Conservation (phyloP, 2,113 vertebrate species). For the mouse (Mus musculus) region GRCm39 chr17:39809501-39810000, state of each 20-base stretch:
- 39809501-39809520: background rate
- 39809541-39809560: background rate
- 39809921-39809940: background rate
- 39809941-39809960: background rate
- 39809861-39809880: background rate
- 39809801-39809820: background rate
- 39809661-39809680: background rate
- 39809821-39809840: background rate
- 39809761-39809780: background rate
- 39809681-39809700: background rate
- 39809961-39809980: background rate
- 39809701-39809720: background rate
- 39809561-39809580: background rate
- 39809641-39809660: background rate
- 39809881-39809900: background rate
- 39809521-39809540: background rate
- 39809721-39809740: background rate
- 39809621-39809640: background rate
- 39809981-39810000: background rate
- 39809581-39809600: background rate
- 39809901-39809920: background rate
- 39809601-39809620: background rate
- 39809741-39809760: background rate
- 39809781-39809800: background rate
- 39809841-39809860: background rate